Conservation (phyloP, 2,888 invertebrate genomes). For the Eustalomyia histrio region DNA sequence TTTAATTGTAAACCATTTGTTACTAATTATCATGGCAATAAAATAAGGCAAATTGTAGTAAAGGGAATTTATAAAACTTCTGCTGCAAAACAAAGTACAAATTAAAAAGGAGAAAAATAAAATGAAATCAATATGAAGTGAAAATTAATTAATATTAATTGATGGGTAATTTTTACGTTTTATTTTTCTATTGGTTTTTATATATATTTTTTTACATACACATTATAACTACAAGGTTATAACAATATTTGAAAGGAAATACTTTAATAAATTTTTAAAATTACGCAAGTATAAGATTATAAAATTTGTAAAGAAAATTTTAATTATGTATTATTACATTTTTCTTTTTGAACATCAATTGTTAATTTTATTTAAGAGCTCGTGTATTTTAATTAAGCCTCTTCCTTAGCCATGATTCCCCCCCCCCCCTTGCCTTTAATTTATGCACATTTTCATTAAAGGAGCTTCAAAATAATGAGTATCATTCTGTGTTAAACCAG, state of each 20-base stretch:
- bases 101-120: constrained; percentile 7
- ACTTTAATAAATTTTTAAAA: too few relatives aligned
- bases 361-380: neutral
- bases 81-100: constrained; percentile 19
- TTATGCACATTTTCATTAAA: neutral
- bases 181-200: constrained; percentile 10
- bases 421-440: neutral
- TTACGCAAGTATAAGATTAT: too few relatives aligned
- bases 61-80: constrained; percentile 52
- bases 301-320: too few relatives aligned
- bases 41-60: constrained; percentile 49
- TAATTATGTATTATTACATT: too few relatives aligned
- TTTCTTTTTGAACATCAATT: too few relatives aligned
- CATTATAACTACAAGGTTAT: too few relatives aligned
- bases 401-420: neutral
- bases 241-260: too few relatives aligned
- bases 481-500: constrained; percentile 20
- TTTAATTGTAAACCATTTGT: constrained; percentile 53
- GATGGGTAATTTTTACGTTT: constrained; percentile 49
- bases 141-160: constrained; percentile 63
- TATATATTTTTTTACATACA: neutral
- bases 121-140: constrained; percentile 57
- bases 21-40: constrained; percentile 63
- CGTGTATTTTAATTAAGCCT: neutral
- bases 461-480: constrained; percentile 11